These are phyloP conservation scores for Cavia porcellus DNA, from an alignment of 2,113 vertebrate species.

Conservation along the genomic window DNA sequence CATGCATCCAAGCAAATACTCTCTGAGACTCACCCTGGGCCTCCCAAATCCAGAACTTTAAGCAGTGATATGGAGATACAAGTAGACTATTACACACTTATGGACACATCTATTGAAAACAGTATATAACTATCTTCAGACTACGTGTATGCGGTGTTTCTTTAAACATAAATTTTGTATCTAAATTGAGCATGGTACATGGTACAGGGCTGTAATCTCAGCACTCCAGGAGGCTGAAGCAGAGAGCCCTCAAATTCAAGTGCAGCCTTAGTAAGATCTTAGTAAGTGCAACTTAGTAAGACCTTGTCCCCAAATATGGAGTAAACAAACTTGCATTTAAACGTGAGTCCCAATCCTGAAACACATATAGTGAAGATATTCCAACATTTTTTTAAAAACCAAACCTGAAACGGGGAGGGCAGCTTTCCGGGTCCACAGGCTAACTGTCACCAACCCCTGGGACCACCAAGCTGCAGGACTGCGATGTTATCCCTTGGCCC, in stretches of 20 bases:
- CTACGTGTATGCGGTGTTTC: background rate
- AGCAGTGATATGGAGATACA: background rate
- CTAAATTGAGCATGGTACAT: background rate
- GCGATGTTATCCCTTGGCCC: background rate
- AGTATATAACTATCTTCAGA: background rate
- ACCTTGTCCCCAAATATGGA: background rate
- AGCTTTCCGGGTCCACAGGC: background rate
- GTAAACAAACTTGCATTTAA: background rate
- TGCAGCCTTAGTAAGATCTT: background rate
- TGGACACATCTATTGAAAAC: background rate
- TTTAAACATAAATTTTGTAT: background rate
- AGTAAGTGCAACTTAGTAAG: background rate
- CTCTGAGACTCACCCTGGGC: background rate
- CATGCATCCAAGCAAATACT: background rate
- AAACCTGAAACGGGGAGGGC: background rate
- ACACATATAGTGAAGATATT: background rate
- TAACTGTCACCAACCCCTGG: background rate
- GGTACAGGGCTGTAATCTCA: background rate
- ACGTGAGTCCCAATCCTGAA: background rate
- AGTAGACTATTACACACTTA: background rate
- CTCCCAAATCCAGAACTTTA: background rate
- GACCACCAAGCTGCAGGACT: background rate
- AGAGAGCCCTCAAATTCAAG: background rate
- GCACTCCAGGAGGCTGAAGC: background rate
- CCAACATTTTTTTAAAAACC: background rate